phyloP scores from a whole-genome alignment of 2,797 vertebrate species.

The Allobates femoralis region DNA sequence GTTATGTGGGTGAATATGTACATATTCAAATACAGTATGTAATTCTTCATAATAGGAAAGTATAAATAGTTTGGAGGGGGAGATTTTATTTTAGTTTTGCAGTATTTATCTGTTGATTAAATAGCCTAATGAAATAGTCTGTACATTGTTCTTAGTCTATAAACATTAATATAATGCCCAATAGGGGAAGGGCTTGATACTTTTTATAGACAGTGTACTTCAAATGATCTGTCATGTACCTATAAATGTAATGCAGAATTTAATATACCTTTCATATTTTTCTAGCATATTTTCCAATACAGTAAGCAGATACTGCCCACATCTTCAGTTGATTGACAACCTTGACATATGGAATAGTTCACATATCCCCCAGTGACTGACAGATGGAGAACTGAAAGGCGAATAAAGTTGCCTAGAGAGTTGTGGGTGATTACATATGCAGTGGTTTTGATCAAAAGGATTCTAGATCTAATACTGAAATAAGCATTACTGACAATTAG shows the following conservation, averaged over 20 bases:
- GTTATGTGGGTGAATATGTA: not conserved
- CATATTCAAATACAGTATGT: no score
- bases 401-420: constrained; percentile 96
- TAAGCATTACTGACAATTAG: constrained; percentile 98
- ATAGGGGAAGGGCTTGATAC: no score
- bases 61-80: no score
- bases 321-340: constrained; percentile 98
- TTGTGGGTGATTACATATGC: constrained; percentile 91
- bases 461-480: constrained; percentile 94
- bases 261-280: constrained; percentile 79
- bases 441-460: constrained; percentile 94
- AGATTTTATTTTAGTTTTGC: not conserved
- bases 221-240: constrained; percentile 25
- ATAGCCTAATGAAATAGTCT: not conserved
- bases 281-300: constrained; percentile 81
- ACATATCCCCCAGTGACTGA: constrained; percentile 97
- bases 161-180: not conserved
- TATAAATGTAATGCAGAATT: constrained; percentile 87
- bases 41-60: no score
- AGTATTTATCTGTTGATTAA: not conserved
- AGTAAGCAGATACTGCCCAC: constrained; percentile 89
- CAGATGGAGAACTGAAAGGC: constrained; percentile 89
- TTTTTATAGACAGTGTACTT: not conserved
- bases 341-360: constrained; percentile 99
- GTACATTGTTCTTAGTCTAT: not conserved